Base-by-base conservation (phyloP, 2,888 invertebrate genomes). In the Mycalesis mineus region DNA sequence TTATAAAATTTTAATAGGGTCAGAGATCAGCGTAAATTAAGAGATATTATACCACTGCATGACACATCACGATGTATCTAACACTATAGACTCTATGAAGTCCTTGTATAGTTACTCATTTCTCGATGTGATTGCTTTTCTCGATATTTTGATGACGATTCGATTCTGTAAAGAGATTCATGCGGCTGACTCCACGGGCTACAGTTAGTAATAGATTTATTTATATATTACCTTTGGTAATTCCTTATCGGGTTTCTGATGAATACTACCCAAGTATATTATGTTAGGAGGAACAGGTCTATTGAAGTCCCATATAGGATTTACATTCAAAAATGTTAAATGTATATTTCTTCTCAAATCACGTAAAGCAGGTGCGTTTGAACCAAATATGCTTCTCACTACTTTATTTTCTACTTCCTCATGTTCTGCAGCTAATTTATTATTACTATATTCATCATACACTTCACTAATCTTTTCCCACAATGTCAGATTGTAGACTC, bases 201-300 rank as follows among this genome's bases (percentile, higher is more conserved):
- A n/a, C n/a, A n/a, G n/a, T n/a, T 33, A 33, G 7, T 9, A 9
- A 2, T 33, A 33, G 1, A 33, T n/a, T 5, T 33, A 33, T 6
- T 11, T 33, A 33, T 4, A 5, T 5, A 22, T 22, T 69, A 85
- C 86, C 69, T 75, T 61, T 9, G 84, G 83, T 33, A 89, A 63
- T 36, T 65, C 61, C 22, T 69, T 69, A 7, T 45, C 13, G 6
- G 65, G 60, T 11, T 66, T 66, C 17, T 68, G 66, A 63, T 72
- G 72, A 22, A 22, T 22, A 22, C 22, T 5, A 22, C 22, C 22
- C 22, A 22, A 22, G 22, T 22, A 22, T 22, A 22, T 47, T 9
- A 73, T 58, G 49, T 67, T 69, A 2, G 73, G 65, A 7, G 73
- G 71, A 28, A 73, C 69, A 5, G 73, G 74, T 6, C 71, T 67